Evolutionary conservation across 2,113 vertebrate genomes (phyloP), one percentile per base, ranked within the genome.

Genomic region (Theropithecus gelada): DNA sequence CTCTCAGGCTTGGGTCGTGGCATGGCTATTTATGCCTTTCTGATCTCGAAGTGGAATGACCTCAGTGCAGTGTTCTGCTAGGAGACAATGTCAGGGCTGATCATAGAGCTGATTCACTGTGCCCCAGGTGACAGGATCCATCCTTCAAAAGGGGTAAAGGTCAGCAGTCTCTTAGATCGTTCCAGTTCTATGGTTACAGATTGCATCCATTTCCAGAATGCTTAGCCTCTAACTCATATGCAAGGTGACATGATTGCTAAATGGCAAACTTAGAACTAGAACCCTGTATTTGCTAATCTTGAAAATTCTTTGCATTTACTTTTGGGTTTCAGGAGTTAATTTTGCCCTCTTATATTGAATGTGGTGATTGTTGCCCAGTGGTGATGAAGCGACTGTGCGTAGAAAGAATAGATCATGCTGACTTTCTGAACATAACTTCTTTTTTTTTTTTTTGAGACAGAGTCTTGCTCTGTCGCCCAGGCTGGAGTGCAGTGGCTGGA

Each of bases 41-140:
- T 97, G 81, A 73, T 8, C 68, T 80, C 70, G 32, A 93, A 59
- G 68, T 12, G 12, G 70, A 91, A 96, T 90, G 50, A 76, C 12
- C 76, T 96, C 70, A 80, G 25, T 95, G 94, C 52, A 86, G 18
- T 4, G 64, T 52, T 88, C n/a, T 45, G 27, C 18, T 68, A 40
- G n/a, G 12, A 82, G 72, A 59, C 16, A 83, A 45, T 73, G 30
- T 83, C 55, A 96, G 45, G 8, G 72, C 25, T 75, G 32, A 16
- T 92, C 30, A 72, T 50, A 88, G 50, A 45, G 8, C n/a, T 76
- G 1, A 32, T 35, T 68, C n/a, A 55, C 25, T 70, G 11, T 11
- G 20, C 12, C 8, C 25, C 61, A 0, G 17, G 84, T 22, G 23
- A 57, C 52, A 23, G 43, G 50, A 38, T 55, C n/a, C n/a, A 22